Evolutionary conservation across 2,797 vertebrate genomes (phyloP).

Genomic region (Arrhamphus sclerolepis): DNA sequence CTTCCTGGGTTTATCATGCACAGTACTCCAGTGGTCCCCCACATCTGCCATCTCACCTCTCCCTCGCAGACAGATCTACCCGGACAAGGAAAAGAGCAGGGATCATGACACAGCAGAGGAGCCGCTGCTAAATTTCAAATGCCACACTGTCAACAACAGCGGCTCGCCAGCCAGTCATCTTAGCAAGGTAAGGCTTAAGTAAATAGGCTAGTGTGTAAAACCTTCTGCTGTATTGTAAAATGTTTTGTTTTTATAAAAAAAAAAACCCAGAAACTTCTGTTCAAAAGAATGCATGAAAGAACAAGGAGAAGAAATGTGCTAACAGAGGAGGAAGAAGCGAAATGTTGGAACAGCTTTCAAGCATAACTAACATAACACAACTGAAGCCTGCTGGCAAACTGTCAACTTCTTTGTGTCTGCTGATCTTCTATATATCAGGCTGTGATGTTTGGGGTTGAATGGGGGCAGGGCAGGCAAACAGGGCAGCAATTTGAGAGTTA

Average conservation of each 20-base stretch:
- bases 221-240: no score
- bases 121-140: conserved; percentile 87
- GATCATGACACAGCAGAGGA: conserved; percentile 63
- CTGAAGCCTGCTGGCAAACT: conserved; percentile 15
- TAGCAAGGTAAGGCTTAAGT: conserved; percentile 79
- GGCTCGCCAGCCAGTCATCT: conserved; percentile 82
- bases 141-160: conserved; percentile 85
- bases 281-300: conserved; percentile 11
- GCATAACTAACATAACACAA: conserved; percentile 10
- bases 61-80: conserved; percentile 46
- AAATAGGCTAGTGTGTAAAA: conserved; percentile 27
- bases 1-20: conserved; percentile 87
- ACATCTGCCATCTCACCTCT: conserved; percentile 40
- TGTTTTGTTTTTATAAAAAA: no score
- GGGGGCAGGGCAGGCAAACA: conserved; percentile 33
- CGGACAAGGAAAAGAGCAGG: conserved; percentile 51
- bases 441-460: conserved; percentile 33
- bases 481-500: conserved; percentile 50
- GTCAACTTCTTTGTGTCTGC: conserved; percentile 54
- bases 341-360: conserved; percentile 20
- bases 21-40: conserved; percentile 77
- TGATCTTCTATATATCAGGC: conserved; percentile 51
- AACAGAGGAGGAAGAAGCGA: conserved; percentile 20
- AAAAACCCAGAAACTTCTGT: conserved; percentile 8
- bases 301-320: conserved; percentile 12